Base-by-base conservation (phyloP, 2,888 invertebrate species). In the Ametastegia equiseti region DNA sequence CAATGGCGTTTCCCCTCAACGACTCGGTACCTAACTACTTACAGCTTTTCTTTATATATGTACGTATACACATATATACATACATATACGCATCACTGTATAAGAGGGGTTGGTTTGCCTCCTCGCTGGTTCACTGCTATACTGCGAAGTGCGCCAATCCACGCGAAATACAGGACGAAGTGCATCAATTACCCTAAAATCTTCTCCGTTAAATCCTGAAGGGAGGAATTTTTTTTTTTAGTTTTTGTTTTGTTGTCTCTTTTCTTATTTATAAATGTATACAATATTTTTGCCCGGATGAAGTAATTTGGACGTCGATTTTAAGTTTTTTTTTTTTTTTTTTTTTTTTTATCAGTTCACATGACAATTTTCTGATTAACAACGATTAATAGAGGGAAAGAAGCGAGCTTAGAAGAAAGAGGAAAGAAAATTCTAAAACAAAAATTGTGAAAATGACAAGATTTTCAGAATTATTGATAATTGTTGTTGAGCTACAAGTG, bases 161-260 rank as follows among this genome's bases (percentile, higher is more conserved):
- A 39, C 33, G n/a, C 63, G 36, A 30, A 23, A 69, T 39, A 42
- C 39, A 42, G 1, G 42, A 42, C 11, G 30, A n/a, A 13, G 69
- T 69, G 42, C 71, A 71, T 71, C 71, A 42, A 71, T 71, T 71
- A 71, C 71, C 47, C 71, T 71, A 45, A 71, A 71, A 71, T 47
- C 71, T n/a, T n/a, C n/a, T 47, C 15, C 27, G 33, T 45, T 27
- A 71, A 6, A 30, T 15, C 47, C 71, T 27, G 13, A 71, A 45
- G 30, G 27, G 30, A 27, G 30, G 6, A 5, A 15, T 71, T 67
- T 42, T 2, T 42, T 30, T 9, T 45, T 47, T 42, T 11, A 33
- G 27, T 13, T 33, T 60, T 30, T 60, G 5, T 15, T 30, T 60
- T 15, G 27, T 60, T 15, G 27, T 11, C 5, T 42, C 63, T 30